These are phyloP conservation scores for Hipparchia semele DNA, from an alignment of 2,888 invertebrate species.

Conservation along the genomic window DNA sequence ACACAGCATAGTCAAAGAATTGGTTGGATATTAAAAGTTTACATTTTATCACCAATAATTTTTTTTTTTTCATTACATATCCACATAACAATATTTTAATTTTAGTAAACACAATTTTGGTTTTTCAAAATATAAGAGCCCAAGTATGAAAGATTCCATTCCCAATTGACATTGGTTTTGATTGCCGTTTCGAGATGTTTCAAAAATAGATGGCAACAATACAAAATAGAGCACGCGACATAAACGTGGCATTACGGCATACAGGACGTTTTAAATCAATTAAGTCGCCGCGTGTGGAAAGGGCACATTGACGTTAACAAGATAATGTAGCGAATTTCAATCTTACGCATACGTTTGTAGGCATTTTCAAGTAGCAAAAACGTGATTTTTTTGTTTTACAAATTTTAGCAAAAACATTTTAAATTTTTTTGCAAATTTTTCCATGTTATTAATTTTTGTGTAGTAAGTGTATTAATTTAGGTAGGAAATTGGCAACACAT, in stretches of 20 bases:
- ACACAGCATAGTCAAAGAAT: too few species aligned
- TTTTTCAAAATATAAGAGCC: background rate
- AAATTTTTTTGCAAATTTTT: background rate
- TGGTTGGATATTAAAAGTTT: too few species aligned
- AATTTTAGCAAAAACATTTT: background rate
- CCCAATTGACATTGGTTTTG: constrained; percentile 1
- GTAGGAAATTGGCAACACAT: constrained; percentile 23
- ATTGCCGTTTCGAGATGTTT: constrained; percentile 14
- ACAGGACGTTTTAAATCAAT: constrained; percentile 68
- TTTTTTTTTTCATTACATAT: too few species aligned
- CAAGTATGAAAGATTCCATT: background rate
- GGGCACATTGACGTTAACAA: constrained; percentile 59
- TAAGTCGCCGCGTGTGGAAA: constrained; percentile 55
- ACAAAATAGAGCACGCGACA: constrained; percentile 64
- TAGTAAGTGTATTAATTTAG: background rate
- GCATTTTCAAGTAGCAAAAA: background rate
- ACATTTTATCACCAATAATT: too few species aligned
- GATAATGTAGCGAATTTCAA: constrained; percentile 42
- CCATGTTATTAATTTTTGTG: background rate
- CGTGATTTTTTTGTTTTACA: too few species aligned
- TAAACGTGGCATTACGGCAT: constrained; percentile 55
- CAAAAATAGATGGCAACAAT: constrained; percentile 42
- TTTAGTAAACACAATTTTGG: too few species aligned
- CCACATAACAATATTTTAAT: too few species aligned
- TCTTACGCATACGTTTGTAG: background rate